Conservation (phyloP, 2,113 vertebrate genomes). For the Corythornis cristatus region DNA sequence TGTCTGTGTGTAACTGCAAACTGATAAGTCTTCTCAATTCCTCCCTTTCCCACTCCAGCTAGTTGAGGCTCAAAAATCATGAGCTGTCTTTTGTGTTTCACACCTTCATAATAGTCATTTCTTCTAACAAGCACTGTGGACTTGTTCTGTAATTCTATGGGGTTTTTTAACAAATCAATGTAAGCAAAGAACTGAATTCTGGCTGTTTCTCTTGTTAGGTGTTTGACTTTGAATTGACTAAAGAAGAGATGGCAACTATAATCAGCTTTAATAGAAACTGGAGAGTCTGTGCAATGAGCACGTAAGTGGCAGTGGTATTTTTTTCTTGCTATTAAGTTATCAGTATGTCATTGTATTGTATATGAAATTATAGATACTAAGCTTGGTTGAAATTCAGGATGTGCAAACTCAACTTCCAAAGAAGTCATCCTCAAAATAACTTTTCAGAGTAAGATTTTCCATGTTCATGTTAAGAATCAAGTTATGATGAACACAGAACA, state of each 20-base stretch:
- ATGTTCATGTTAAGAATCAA: neutral
- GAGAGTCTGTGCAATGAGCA: conserved; percentile 81
- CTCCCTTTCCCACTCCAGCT: neutral
- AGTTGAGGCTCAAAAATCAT: neutral
- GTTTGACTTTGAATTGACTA: conserved; percentile 89
- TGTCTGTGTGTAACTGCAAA: neutral
- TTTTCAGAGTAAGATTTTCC: neutral
- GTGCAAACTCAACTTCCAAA: neutral
- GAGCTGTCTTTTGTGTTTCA: accelerated
- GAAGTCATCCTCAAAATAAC: neutral
- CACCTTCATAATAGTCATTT: neutral
- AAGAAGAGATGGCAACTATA: conserved; percentile 85
- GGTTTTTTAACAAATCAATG: too few relatives aligned
- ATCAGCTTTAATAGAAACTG: conserved; percentile 86
- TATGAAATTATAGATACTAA: neutral
- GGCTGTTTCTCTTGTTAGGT: conserved; percentile 74
- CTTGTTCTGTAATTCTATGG: neutral
- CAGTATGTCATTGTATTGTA: neutral
- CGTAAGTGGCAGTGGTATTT: conserved; percentile 72
- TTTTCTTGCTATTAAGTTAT: neutral
- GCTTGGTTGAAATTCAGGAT: neutral
- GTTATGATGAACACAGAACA: neutral
- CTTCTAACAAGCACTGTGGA: neutral
- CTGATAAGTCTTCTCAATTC: neutral
- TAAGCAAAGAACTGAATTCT: neutral